A percentile compares a stretch with the other conserved stretches of the same genome.
These are phyloP conservation scores for Thereva nobilitata DNA, from an alignment of 2,888 invertebrate species.

Conservation along the genomic window DNA sequence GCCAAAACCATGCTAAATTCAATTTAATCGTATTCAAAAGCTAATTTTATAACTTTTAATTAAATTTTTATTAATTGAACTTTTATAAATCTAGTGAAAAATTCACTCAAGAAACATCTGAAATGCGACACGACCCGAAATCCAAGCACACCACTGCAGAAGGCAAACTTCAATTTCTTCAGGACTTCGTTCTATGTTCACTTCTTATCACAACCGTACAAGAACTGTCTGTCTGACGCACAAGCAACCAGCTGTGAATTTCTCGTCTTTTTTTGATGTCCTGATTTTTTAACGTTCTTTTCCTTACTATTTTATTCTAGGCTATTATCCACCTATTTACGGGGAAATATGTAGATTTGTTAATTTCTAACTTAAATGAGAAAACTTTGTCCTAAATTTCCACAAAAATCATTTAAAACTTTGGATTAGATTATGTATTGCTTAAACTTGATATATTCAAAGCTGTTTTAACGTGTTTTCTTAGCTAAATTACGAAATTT, in stretches of 20 bases:
- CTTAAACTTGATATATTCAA: too few relatives aligned
- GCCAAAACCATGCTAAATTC: slow-evolving; percentile 78
- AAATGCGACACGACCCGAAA: slow-evolving; percentile 28
- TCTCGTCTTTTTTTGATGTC: too few relatives aligned
- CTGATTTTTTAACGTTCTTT: too few relatives aligned
- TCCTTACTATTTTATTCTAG: too few relatives aligned
- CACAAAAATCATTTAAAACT: too few relatives aligned
- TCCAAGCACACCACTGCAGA: slow-evolving; percentile 31
- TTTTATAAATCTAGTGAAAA: slow-evolving; percentile 17
- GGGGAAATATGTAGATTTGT: too few relatives aligned
- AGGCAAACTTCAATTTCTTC: slow-evolving; percentile 28
- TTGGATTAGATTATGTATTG: too few relatives aligned
- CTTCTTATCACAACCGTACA: slow-evolving; percentile 35
- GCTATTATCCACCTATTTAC: too few relatives aligned
- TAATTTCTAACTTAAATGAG: too few relatives aligned
- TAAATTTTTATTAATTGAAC: slow-evolving; percentile 16
- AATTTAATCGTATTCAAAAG: slow-evolving; percentile 15
- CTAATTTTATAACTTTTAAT: slow-evolving; percentile 7
- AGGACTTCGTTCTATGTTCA: slow-evolving; percentile 19
- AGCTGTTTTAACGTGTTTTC: too few relatives aligned
- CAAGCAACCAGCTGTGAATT: slow-evolving; percentile 4
- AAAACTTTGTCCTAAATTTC: too few relatives aligned
- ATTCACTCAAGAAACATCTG: slow-evolving; percentile 18
- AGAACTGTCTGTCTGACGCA: slow-evolving; percentile 12
- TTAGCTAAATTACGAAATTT: too few relatives aligned